Evolutionary conservation across 2,797 vertebrate species (phyloP).

Genomic region (Hoplostethus atlanticus): DNA sequence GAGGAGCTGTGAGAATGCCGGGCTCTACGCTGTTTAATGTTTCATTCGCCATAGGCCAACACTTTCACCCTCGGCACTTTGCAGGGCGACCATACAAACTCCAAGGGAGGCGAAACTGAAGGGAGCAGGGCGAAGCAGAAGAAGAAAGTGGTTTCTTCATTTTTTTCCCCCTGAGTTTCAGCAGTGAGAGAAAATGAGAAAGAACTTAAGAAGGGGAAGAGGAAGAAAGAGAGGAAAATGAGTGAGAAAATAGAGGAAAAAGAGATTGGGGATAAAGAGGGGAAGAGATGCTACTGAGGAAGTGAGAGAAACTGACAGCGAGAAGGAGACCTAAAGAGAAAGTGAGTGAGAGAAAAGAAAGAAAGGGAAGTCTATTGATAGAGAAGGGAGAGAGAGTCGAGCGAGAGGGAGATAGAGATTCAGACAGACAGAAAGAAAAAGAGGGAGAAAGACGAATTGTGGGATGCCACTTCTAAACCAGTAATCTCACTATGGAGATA

Average conservation of each 20-base stretch:
- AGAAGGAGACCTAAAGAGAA: background rate
- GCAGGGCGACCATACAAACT: background rate
- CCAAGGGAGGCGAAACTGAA: background rate
- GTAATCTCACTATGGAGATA: constrained; percentile 43
- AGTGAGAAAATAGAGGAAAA: too few relatives aligned
- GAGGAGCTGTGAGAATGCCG: constrained; percentile 3
- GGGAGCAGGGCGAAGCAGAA: background rate
- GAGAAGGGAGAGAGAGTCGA: background rate
- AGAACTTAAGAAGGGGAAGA: too few relatives aligned
- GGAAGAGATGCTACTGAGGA: background rate
- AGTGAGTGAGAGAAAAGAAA: background rate
- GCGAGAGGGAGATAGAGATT: constrained; percentile 28
- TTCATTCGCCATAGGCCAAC: constrained; percentile 26
- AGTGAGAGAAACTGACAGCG: background rate
- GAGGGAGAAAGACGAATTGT: constrained; percentile 30
- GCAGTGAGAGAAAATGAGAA: too few relatives aligned
- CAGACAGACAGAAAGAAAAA: constrained; percentile 23
- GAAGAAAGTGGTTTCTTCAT: background rate
- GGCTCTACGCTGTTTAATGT: constrained; percentile 2
- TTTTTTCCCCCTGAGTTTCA: too few relatives aligned
- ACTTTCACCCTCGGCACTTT: background rate
- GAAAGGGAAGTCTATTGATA: background rate
- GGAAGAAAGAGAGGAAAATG: too few relatives aligned
- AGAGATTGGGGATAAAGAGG: too few relatives aligned
- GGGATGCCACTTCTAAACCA: constrained; percentile 27